Evolutionary conservation across 2,797 vertebrate species (phyloP).

Genomic region (Crax fasciolata): DNA sequence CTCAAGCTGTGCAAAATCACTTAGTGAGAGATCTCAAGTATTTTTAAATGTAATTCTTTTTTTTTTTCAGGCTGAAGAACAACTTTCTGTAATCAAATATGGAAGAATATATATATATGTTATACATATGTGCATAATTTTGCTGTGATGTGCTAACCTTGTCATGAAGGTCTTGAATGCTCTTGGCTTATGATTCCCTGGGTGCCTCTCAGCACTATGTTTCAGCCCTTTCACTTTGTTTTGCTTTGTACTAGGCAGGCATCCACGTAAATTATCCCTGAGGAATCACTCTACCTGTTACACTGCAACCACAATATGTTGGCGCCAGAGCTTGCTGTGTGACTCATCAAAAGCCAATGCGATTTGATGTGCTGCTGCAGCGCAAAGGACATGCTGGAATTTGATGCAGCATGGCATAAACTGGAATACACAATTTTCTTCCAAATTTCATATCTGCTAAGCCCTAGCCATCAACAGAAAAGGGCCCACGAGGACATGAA

Average conservation of each 20-base stretch:
- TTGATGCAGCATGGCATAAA: slow-evolving; percentile 16
- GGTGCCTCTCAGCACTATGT: neutral
- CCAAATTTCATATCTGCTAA: slow-evolving; percentile 8
- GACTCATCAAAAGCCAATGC: slow-evolving; percentile 30
- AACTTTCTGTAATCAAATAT: neutral
- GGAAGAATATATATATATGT: neutral
- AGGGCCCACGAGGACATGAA: neutral
- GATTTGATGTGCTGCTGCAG: neutral
- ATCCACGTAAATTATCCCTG: neutral
- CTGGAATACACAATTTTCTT: neutral
- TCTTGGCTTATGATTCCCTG: neutral
- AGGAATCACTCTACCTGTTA: slow-evolving; percentile 29
- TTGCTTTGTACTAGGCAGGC: slow-evolving; percentile 21
- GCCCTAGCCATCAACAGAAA: neutral
- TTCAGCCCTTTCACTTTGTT: neutral
- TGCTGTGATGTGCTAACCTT: neutral
- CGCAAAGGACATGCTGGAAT: neutral
- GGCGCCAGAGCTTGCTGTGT: slow-evolving; percentile 22
- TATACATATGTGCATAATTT: neutral
- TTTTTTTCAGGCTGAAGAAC: neutral
- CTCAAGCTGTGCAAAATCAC: neutral
- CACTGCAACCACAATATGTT: neutral
- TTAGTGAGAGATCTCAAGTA: neutral
- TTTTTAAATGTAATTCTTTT: neutral
- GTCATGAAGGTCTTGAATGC: neutral